These are phyloP conservation scores for Stomatorhinus walkeri DNA, from an alignment of 2,797 vertebrate species.

Conservation along the genomic window DNA sequence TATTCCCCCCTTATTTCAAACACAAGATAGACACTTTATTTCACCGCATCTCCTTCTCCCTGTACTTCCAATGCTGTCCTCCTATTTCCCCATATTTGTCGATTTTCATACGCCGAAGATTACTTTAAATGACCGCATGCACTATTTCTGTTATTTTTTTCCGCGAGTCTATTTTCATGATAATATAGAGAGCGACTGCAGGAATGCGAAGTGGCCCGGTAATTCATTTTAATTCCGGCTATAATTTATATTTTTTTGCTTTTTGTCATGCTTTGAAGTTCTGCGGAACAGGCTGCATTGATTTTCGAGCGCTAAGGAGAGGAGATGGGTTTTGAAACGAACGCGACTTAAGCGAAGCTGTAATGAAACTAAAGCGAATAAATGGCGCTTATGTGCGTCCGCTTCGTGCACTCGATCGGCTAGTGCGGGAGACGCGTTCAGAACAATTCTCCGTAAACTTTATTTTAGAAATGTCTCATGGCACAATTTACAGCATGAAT, in stretches of 20 bases:
- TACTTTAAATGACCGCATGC: slow-evolving; percentile 28
- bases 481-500: neutral
- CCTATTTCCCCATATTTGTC: neutral
- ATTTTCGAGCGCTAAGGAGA: slow-evolving; percentile 18
- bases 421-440: neutral
- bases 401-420: neutral
- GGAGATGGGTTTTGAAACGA: slow-evolving; percentile 31
- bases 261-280: slow-evolving; percentile 30
- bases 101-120: slow-evolving; percentile 4
- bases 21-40: slow-evolving; percentile 21
- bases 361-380: slow-evolving; percentile 36
- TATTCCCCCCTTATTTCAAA: slow-evolving; percentile 16
- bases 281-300: slow-evolving; percentile 34
- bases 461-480: slow-evolving; percentile 1
- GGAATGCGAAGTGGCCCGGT: slow-evolving; percentile 19
- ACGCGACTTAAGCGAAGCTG: slow-evolving; percentile 29
- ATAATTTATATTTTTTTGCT: slow-evolving; percentile 35
- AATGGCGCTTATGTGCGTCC: slow-evolving; percentile 11
- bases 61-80: neutral
- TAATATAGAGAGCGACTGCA: slow-evolving; percentile 23
- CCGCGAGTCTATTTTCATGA: slow-evolving; percentile 28
- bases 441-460: slow-evolving; percentile 6
- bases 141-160: slow-evolving; percentile 25
- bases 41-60: slow-evolving; percentile 20
- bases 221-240: slow-evolving; percentile 40